Conservation (phyloP, 2,113 vertebrate species). For the Lepus americanus region DNA sequence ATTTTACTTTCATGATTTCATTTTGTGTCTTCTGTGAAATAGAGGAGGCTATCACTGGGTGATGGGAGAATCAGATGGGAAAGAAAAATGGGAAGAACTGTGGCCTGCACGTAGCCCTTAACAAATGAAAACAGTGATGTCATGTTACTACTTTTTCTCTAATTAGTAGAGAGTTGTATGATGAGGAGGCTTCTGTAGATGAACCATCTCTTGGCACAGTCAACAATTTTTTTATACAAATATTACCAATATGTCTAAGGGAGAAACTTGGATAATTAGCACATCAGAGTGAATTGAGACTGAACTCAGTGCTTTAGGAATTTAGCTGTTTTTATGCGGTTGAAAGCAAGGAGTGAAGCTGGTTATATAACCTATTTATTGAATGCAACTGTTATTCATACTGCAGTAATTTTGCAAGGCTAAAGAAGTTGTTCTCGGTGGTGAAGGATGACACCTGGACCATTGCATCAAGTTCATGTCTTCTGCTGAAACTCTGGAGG, state of each 20-base stretch:
- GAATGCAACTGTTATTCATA: not conserved
- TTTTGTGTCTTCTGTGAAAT: constrained; percentile 23
- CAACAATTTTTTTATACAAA: constrained; percentile 52
- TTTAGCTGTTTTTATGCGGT: not conserved
- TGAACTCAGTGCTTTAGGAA: not conserved
- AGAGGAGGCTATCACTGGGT: not conserved
- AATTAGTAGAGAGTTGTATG: not conserved
- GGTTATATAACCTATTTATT: not conserved
- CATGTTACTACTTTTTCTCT: not conserved
- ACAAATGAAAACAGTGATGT: not conserved
- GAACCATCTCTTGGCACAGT: constrained; percentile 74
- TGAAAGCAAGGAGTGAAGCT: not conserved
- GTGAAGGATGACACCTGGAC: not conserved
- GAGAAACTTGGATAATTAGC: not conserved
- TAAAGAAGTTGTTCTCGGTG: not conserved
- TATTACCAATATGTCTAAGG: not conserved
- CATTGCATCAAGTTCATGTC: not conserved
- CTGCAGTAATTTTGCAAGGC: not conserved
- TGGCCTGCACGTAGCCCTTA: not conserved
- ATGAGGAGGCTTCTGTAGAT: not conserved
- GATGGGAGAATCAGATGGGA: not conserved
- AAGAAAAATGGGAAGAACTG: not conserved
- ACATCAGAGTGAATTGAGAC: not conserved
- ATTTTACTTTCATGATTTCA: not conserved
- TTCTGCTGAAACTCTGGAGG: not conserved